Base-by-base conservation (phyloP, 2,888 invertebrate species). In the Lottia gigantea region DNA sequence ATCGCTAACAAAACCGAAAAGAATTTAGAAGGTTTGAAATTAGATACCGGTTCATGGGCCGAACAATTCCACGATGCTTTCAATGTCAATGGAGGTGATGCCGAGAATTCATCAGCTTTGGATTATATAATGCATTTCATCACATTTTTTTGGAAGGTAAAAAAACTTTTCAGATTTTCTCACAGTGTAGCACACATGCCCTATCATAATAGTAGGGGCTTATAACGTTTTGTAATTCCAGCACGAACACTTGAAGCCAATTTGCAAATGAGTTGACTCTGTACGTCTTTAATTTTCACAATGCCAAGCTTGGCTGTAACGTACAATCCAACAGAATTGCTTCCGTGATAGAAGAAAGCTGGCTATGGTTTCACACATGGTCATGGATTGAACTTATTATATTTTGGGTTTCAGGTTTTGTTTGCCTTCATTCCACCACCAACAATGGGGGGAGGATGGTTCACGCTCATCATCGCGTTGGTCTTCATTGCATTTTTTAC, bases 31-130 rank as follows among this genome's bases (percentile, higher is more conserved):
- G 87, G 89, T 0, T 82, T 91, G 73, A 84, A 89, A 73, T 89
- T 91, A 16, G 90, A 91, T 77, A 88, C 89, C n/a, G 89, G 89
- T 67, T 89, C 90, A 0, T 91, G 91, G 90, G 85, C 84, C 14
- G 87, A 90, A 72, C 91, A 91, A 84, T 90, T 92, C 74, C 84
- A 90, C 72, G 89, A 90, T 71, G 91, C 91, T 6, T 86, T 89
- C 87, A 91, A 90, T 66, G 91, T 92, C 14, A 92, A 91, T 79
- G 92, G 91, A 1, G 92, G 92, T 4, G 91, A 92, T 79, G 76
- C 91, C 0, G 90, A 91, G 64, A 90, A 89, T 73, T 91, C 92
- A 1, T 88, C 90, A 8, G 76, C 83, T 19, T 63, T 85, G 15
- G 91, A 92, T 80, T 92, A 91, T 78, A 73, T 91, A 63, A 84